These are phyloP conservation scores for Alauda arvensis DNA, from an alignment of 2,797 vertebrate genomes.

Conservation along the genomic window DNA sequence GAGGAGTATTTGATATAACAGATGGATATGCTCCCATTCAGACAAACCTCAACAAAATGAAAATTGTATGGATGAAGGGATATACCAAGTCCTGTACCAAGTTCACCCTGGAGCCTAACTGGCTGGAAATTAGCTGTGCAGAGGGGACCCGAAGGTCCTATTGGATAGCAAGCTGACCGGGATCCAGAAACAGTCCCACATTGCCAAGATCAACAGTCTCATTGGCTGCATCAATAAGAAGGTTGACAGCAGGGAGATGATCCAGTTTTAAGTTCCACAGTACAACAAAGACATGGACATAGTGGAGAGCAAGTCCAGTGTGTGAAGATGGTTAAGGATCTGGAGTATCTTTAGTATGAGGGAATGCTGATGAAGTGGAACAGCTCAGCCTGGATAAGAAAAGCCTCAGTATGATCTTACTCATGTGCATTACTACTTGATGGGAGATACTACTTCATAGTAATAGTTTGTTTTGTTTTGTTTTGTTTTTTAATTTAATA, in stretches of 20 bases:
- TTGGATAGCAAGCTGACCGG: neutral
- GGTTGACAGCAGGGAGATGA: fast-evolving
- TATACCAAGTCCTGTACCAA: neutral
- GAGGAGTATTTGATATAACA: neutral
- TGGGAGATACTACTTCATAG: neutral
- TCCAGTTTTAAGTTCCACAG: neutral
- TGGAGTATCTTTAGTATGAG: neutral
- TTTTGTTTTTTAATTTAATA: fast-evolving
- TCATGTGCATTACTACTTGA: neutral
- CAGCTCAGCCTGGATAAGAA: neutral
- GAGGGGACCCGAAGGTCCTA: fast-evolving
- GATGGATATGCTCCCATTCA: neutral
- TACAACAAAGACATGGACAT: neutral
- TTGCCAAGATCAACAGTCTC: neutral
- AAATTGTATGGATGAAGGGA: neutral
- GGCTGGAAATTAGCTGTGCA: neutral
- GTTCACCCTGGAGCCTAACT: fast-evolving
- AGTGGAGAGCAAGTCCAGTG: neutral
- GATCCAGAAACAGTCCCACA: neutral
- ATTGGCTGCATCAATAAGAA: neutral
- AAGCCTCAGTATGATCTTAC: neutral
- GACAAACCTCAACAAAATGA: fast-evolving
- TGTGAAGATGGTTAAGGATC: neutral
- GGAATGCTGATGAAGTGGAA: neutral
- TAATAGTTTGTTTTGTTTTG: fast-evolving